A percentile compares a stretch with the other conserved stretches of the same genome.
Conservation (phyloP, 2,888 invertebrate genomes). For the Caenorhabditis afra region DNA sequence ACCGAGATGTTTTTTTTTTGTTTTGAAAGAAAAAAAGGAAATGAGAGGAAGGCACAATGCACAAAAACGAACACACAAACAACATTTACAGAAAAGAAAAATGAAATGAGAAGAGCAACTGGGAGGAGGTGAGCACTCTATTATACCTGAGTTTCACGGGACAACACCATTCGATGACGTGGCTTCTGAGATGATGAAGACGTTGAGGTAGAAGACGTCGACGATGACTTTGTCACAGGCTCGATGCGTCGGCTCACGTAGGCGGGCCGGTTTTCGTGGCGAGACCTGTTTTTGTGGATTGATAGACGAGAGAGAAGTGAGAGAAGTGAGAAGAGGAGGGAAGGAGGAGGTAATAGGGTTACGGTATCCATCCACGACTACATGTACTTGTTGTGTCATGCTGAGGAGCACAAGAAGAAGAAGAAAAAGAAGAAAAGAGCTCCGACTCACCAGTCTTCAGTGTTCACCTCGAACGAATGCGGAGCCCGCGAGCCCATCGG, state of each 20-base stretch:
- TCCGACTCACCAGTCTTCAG: conserved; percentile 58
- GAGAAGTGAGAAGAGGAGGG: too few relatives aligned
- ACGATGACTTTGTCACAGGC: too few relatives aligned
- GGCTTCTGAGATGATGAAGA: conserved; percentile 52
- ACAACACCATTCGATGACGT: conserved; percentile 4
- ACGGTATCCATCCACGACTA: conserved; percentile 15
- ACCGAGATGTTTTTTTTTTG: not conserved
- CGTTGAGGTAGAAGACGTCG: too few relatives aligned
- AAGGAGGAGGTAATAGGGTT: conserved; percentile 18
- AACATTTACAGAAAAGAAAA: conserved; percentile 9
- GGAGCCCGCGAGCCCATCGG: conserved; percentile 32
- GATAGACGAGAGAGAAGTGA: not conserved
- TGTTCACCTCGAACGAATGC: conserved; percentile 49
- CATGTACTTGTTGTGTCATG: too few relatives aligned
- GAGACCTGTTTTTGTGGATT: conserved; percentile 38
- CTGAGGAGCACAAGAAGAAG: not conserved
- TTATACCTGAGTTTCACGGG: conserved; percentile 62
- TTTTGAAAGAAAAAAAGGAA: not conserved
- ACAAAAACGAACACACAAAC: conserved; percentile 1
- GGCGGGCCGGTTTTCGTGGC: conserved; percentile 35
- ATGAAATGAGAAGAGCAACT: conserved; percentile 1
- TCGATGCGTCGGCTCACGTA: conserved; percentile 46
- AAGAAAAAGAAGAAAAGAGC: not conserved
- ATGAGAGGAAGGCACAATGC: not conserved
- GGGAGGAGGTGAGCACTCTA: not conserved